A percentile compares a stretch with the other conserved stretches of the same genome.
Evolutionary conservation across 2,797 vertebrate species (phyloP).

Genomic region (Dermochelys coriacea): DNA sequence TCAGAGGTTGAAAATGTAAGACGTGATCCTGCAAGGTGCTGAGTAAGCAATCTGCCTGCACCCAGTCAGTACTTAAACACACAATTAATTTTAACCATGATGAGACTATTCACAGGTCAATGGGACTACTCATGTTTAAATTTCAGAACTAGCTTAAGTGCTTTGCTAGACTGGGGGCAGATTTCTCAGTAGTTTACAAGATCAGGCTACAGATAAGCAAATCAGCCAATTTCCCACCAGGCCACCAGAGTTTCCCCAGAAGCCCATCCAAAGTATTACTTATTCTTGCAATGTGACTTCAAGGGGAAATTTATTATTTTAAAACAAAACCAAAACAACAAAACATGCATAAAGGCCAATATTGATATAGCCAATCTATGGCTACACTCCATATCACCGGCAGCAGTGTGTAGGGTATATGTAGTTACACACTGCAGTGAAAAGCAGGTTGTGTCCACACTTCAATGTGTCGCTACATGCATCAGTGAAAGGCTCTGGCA

Average conservation of each 20-base stretch:
- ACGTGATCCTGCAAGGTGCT: no score
- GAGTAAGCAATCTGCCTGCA: no score
- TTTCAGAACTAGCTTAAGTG: not conserved
- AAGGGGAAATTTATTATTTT: not conserved
- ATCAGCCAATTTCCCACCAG: not conserved
- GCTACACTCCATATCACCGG: no score
- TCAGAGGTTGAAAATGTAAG: no score
- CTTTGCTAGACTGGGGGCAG: not conserved
- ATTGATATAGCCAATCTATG: not conserved
- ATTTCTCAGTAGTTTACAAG: accelerated
- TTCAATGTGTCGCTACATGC: no score
- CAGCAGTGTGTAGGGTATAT: no score
- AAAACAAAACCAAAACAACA: not conserved
- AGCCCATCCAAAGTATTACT: not conserved
- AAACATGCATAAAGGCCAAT: not conserved
- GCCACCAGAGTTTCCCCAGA: not conserved
- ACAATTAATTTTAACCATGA: no score
- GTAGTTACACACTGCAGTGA: no score
- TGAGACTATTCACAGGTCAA: no score
- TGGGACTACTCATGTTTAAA: not conserved
- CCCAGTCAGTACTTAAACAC: no score
- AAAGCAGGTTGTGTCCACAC: no score
- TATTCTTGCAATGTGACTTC: not conserved
- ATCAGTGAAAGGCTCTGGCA: no score
- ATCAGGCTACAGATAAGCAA: not conserved